Conservation (phyloP, 2,113 vertebrate genomes). For the Cyphomyrus plagiostoma region DNA sequence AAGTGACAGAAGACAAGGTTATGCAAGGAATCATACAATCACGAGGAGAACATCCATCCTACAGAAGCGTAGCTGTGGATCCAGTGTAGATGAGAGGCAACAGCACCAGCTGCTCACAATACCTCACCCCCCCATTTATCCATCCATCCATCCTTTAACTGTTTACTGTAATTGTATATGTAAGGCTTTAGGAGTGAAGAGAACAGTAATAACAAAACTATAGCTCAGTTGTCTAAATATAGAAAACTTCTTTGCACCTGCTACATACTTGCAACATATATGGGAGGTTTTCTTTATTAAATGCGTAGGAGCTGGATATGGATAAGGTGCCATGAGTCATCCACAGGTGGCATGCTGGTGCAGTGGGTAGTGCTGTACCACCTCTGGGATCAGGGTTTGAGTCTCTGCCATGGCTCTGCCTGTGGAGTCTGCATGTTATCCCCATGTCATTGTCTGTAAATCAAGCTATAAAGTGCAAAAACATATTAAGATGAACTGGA, state of each 20-base stretch:
- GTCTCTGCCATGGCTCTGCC: background rate
- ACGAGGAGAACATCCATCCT: background rate
- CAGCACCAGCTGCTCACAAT: background rate
- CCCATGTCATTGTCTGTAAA: background rate
- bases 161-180: background rate
- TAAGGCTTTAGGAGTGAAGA: background rate
- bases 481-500: background rate
- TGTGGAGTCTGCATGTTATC: background rate
- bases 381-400: background rate
- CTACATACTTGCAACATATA: background rate
- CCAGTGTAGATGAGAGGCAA: background rate
- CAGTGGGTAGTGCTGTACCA: background rate
- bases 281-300: background rate
- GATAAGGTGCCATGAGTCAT: background rate
- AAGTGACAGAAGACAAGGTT: background rate
- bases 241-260: background rate
- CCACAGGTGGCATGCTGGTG: background rate
- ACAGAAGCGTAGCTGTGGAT: background rate
- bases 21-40: background rate
- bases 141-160: background rate
- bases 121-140: background rate
- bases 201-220: background rate
- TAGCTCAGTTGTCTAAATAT: background rate
- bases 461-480: background rate
- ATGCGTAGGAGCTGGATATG: background rate